A percentile compares a stretch with the other conserved stretches of the same genome.
phyloP scores from a whole-genome alignment of 2,113 vertebrate genomes.

The Hirundichthys speculiger region DNA sequence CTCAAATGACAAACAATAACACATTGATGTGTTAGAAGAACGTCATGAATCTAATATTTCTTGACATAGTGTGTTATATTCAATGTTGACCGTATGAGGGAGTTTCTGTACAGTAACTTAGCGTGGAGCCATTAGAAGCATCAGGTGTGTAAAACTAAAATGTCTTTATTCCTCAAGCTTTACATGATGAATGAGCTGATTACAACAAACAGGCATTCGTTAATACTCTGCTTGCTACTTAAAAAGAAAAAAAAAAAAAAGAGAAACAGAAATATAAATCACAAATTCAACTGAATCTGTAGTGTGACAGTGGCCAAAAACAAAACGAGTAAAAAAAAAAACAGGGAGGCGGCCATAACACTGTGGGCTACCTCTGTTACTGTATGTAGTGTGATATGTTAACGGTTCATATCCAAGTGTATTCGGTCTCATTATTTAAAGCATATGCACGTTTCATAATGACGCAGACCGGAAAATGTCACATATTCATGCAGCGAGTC shows the following conservation, averaged over 20 bases:
- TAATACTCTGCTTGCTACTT: conserved; percentile 52
- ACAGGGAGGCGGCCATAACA: conserved; percentile 18
- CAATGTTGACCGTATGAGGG: conserved; percentile 18
- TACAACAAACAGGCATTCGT: conserved; percentile 61
- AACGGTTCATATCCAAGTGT: conserved; percentile 26
- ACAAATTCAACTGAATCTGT: conserved; percentile 57
- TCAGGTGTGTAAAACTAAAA: conserved; percentile 59
- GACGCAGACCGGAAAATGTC: conserved; percentile 68
- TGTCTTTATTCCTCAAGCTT: conserved; percentile 66
- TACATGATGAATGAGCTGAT: conserved; percentile 56
- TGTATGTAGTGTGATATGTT: conserved; percentile 57
- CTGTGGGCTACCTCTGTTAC: conserved; percentile 19
- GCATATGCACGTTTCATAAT: conserved; percentile 51
- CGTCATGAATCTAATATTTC: conserved; percentile 18
- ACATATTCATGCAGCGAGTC: conserved; percentile 75
- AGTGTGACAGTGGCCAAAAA: conserved; percentile 43
- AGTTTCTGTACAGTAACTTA: conserved; percentile 19
- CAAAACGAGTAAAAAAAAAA: conserved; percentile 1
- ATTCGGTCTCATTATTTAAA: conserved; percentile 53
- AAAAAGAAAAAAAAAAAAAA: conserved; percentile 48
- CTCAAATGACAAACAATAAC: no score
- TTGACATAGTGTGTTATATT: conserved; percentile 6
- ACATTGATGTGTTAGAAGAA: no score
- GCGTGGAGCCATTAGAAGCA: conserved; percentile 43
- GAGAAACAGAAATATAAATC: conserved; percentile 17